Percentiles rank a stretch among this genome's conserved stretches.
phyloP scores from a whole-genome alignment of 2,888 invertebrate species.

The Mechanitis mazaeus region DNA sequence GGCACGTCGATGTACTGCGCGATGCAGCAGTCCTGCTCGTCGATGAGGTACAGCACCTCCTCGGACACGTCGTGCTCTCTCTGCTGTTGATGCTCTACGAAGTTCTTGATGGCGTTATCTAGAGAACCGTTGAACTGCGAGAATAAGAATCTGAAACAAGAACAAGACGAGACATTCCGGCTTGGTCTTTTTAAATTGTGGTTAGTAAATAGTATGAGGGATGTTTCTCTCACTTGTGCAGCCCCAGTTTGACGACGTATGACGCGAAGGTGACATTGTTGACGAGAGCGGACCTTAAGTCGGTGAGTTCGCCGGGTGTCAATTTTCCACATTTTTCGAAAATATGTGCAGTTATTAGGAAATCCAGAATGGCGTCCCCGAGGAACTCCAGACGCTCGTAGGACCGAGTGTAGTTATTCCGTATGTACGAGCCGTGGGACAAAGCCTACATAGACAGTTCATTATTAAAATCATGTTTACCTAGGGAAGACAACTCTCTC shows the following conservation, averaged over 20 bases:
- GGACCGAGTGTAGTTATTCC: slow-evolving; percentile 88
- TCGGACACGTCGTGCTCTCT: slow-evolving; percentile 79
- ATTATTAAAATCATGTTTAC: too few relatives aligned
- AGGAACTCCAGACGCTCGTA: slow-evolving; percentile 95
- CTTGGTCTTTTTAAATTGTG: neutral
- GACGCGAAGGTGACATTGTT: slow-evolving; percentile 97
- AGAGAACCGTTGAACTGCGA: slow-evolving; percentile 54
- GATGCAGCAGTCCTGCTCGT: slow-evolving; percentile 79
- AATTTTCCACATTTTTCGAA: slow-evolving; percentile 83
- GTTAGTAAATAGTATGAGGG: neutral
- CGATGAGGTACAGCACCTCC: slow-evolving; percentile 80
- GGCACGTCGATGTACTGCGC: slow-evolving; percentile 93
- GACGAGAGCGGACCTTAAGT: slow-evolving; percentile 94
- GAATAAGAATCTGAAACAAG: slow-evolving; percentile 50
- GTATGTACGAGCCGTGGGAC: slow-evolving; percentile 92
- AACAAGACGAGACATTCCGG: slow-evolving; percentile 29
- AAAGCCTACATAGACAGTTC: slow-evolving; percentile 78
- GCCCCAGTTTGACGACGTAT: slow-evolving; percentile 87
- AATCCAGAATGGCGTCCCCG: slow-evolving; percentile 94
- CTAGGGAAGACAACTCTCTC: too few relatives aligned
- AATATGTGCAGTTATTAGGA: slow-evolving; percentile 90
- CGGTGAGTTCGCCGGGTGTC: slow-evolving; percentile 92
- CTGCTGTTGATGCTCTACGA: slow-evolving; percentile 79
- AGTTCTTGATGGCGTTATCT: slow-evolving; percentile 67
- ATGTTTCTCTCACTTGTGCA: slow-evolving; percentile 82